phyloP scores from a whole-genome alignment of 2,888 invertebrate species.

The Pelosia muscerda region DNA sequence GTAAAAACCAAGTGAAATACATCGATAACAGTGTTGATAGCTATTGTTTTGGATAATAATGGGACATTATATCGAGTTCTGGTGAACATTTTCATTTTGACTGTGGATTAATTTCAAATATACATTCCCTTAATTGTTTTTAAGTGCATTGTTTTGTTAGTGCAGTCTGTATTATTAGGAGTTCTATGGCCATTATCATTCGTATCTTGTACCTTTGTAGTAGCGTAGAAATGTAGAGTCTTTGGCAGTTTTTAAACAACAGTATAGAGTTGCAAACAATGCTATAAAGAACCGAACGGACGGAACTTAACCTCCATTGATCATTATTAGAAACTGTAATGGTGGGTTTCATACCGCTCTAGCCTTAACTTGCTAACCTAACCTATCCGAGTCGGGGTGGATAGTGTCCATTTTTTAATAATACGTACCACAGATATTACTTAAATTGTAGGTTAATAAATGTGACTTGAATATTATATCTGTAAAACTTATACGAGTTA shows the following conservation, averaged over 20 bases:
- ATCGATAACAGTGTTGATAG: slow-evolving; percentile 25
- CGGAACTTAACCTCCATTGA: no score
- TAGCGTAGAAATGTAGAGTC: not conserved
- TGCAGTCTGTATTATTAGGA: not conserved
- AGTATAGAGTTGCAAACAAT: no score
- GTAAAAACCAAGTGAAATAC: slow-evolving; percentile 41
- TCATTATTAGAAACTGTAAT: no score
- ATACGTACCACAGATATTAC: no score
- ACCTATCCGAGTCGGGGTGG: no score
- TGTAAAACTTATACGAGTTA: no score
- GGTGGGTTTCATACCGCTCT: no score
- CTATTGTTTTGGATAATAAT: slow-evolving; percentile 48
- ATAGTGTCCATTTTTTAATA: no score
- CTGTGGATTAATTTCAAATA: slow-evolving; percentile 6
- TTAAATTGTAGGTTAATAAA: no score
- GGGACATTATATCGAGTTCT: slow-evolving; percentile 50
- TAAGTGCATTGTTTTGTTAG: not conserved
- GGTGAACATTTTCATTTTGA: slow-evolving; percentile 39
- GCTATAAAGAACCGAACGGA: no score
- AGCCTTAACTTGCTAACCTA: no score
- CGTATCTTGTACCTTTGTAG: not conserved
- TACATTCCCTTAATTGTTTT: slow-evolving; percentile 7
- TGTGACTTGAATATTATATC: no score
- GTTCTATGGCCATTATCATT: not conserved
- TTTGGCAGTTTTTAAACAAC: not conserved